Percentiles rank a stretch among this genome's conserved stretches.
Evolutionary conservation across 1,140 invertebrate genomes (phyloP).

Genomic region (Drosophila navojoa): DNA sequence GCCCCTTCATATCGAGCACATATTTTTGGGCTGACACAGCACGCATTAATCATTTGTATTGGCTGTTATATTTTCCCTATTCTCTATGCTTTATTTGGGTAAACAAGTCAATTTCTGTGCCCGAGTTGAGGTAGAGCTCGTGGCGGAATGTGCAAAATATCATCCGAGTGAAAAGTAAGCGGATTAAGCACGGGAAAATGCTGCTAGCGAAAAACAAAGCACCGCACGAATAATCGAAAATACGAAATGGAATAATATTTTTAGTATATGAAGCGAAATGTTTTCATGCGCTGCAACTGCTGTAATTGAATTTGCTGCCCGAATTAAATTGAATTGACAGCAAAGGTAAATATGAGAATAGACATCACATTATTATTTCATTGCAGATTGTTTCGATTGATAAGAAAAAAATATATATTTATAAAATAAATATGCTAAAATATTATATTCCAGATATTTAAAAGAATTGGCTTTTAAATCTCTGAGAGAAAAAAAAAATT

Average conservation of each 20-base stretch:
- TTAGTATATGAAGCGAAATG: neutral
- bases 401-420: too few species aligned
- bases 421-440: too few species aligned
- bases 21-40: constrained; percentile 76
- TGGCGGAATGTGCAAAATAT: neutral
- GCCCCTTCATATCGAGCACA: constrained; percentile 42
- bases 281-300: neutral
- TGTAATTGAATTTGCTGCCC: too few species aligned
- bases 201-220: constrained; percentile 7
- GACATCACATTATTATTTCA: too few species aligned
- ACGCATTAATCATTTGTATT: constrained; percentile 74
- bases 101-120: constrained; percentile 71
- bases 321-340: too few species aligned
- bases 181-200: constrained; percentile 31
- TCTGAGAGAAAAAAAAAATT: too few species aligned
- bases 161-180: constrained; percentile 16
- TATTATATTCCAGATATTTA: too few species aligned
- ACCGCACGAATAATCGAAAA: neutral
- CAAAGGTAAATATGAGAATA: too few species aligned
- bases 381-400: too few species aligned
- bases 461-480: too few species aligned
- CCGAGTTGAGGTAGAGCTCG: constrained; percentile 18
- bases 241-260: neutral
- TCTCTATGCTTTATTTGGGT: constrained; percentile 19
- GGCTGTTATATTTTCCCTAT: constrained; percentile 31